Percentiles rank a stretch among this genome's conserved stretches.
phyloP scores from a whole-genome alignment of 2,113 vertebrate genomes.

The Electrona antarctica region DNA sequence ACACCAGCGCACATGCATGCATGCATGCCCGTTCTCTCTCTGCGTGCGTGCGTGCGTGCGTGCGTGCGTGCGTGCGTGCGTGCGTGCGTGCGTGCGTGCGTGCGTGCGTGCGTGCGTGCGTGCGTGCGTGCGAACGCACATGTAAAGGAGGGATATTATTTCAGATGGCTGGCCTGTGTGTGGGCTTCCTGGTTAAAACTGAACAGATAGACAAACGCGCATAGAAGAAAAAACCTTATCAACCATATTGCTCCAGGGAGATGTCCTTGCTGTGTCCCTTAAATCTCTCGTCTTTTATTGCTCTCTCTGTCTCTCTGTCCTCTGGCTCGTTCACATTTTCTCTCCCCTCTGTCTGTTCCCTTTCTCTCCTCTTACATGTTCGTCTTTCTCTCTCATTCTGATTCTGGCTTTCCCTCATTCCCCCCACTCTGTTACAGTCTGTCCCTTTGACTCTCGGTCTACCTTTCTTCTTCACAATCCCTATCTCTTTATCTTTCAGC shows the following conservation, averaged over 20 bases:
- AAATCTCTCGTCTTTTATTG: neutral
- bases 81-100: neutral
- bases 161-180: constrained; percentile 42
- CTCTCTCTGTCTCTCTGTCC: neutral
- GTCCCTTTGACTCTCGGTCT: constrained; percentile 11
- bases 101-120: neutral
- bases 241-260: constrained; percentile 58
- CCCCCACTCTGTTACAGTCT: neutral
- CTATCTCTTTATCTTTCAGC: no score
- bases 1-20: no score
- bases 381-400: neutral
- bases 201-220: constrained; percentile 63
- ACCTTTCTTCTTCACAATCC: no score
- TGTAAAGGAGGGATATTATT: constrained; percentile 42
- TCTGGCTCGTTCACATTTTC: neutral
- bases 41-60: no score
- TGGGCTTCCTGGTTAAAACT: constrained; percentile 37
- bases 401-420: neutral
- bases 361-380: neutral
- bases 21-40: no score
- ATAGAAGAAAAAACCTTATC: constrained; percentile 60
- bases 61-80: neutral
- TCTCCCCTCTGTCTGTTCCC: no score
- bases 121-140: neutral
- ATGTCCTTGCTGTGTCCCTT: constrained; percentile 71